Evolutionary conservation across 2,113 vertebrate species (phyloP).

Genomic region (Paedocypris sp.): DNA sequence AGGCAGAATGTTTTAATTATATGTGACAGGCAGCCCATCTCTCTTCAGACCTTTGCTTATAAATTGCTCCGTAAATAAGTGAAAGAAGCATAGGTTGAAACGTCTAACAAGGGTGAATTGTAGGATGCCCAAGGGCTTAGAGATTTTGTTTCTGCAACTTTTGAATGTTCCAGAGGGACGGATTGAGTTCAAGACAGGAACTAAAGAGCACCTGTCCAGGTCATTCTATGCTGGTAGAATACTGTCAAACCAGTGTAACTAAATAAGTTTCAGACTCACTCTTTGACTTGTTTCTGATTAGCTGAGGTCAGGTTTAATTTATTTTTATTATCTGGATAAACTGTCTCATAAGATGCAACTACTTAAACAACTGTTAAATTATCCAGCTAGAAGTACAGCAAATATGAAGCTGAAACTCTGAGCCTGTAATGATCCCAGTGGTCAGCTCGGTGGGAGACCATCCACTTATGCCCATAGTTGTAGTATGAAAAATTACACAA

Average conservation of each 20-base stretch:
- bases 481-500: neutral
- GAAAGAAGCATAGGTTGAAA: too few species aligned
- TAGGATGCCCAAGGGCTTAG: too few species aligned
- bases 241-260: slow-evolving; percentile 69
- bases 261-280: slow-evolving; percentile 82
- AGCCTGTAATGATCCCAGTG: slow-evolving; percentile 51
- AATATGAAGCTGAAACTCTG: slow-evolving; percentile 59
- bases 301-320: slow-evolving; percentile 62
- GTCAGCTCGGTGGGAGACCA: slow-evolving; percentile 33
- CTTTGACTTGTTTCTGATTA: slow-evolving; percentile 82
- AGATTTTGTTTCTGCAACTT: too few species aligned
- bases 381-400: slow-evolving; percentile 58
- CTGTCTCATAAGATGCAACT: slow-evolving; percentile 50
- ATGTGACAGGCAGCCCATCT: slow-evolving; percentile 78
- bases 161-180: neutral
- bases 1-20: slow-evolving; percentile 99
- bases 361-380: slow-evolving; percentile 85
- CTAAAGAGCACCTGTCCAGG: slow-evolving; percentile 78
- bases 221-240: too few species aligned
- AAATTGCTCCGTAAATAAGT: slow-evolving; percentile 53
- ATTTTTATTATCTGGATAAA: slow-evolving; percentile 82
- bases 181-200: slow-evolving; percentile 63
- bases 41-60: slow-evolving; percentile 32
- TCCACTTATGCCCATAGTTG: neutral
- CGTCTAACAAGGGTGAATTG: too few species aligned